phyloP scores from a whole-genome alignment of 2,888 invertebrate species.

The Harpagoxenus sublaevis region DNA sequence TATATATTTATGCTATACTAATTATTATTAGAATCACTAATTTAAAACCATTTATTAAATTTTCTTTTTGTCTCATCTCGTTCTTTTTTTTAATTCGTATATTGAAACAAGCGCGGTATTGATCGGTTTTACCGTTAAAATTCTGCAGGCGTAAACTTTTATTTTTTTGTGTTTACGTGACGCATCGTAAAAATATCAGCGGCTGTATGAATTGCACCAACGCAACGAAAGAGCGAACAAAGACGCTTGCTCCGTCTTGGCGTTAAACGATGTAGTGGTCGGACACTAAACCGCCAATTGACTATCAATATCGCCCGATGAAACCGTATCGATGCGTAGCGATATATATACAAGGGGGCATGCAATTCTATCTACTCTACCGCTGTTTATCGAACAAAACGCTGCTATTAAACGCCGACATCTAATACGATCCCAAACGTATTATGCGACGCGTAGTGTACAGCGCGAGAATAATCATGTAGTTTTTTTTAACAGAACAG shows the following conservation, averaged over 20 bases:
- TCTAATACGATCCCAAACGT: conserved; percentile 15
- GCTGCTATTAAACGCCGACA: conserved; percentile 28
- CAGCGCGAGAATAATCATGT: background rate
- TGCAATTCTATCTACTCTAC: conserved; percentile 37
- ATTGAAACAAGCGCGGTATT: background rate
- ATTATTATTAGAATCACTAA: background rate
- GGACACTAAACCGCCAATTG: conserved; percentile 72
- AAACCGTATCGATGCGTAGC: conserved; percentile 66
- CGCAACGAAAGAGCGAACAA: background rate
- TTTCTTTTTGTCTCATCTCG: background rate
- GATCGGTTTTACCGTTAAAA: background rate
- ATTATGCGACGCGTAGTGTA: background rate
- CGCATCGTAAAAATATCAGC: background rate
- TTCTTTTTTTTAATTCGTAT: background rate
- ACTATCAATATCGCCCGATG: conserved; percentile 71
- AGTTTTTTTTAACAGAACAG: background rate
- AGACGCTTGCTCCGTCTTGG: conserved; percentile 61
- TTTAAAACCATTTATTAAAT: background rate
- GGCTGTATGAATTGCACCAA: background rate
- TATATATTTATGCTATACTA: background rate
- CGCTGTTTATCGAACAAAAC: conserved; percentile 23
- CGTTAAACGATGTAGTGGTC: conserved; percentile 29
- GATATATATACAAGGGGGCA: background rate
- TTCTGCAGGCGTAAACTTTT: background rate
- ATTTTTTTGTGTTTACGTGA: background rate